Conservation (phyloP, 2,113 vertebrate species). For the Dinomys branickii region DNA sequence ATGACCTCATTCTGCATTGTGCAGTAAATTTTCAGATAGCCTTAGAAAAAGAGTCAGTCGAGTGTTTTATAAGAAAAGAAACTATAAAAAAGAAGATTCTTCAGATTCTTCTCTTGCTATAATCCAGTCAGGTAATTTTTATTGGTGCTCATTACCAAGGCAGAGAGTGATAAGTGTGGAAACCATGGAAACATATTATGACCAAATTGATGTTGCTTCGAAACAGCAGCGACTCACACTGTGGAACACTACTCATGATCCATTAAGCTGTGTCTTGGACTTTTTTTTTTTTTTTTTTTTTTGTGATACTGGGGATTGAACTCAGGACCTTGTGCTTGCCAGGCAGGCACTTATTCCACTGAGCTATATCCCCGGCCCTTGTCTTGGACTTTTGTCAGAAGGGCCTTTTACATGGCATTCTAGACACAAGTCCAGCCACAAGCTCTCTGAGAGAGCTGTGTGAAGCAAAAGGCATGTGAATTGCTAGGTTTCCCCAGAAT, state of each 20-base stretch:
- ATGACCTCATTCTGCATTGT: conserved; percentile 11
- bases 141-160: conserved; percentile 80
- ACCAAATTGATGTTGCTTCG: conserved; percentile 73
- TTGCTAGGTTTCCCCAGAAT: neutral
- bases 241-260: neutral
- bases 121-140: conserved; percentile 76
- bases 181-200: conserved; percentile 73
- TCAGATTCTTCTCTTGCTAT: conserved; percentile 68
- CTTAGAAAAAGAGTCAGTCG: conserved; percentile 72
- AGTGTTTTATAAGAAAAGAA: conserved; percentile 72
- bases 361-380: too few relatives aligned
- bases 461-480: neutral
- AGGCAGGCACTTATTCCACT: too few relatives aligned
- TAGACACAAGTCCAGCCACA: neutral
- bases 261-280: neutral
- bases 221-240: conserved; percentile 62
- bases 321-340: too few relatives aligned
- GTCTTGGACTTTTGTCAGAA: conserved; percentile 12
- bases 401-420: neutral
- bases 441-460: neutral
- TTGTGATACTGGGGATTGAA: too few relatives aligned
- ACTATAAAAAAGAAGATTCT: conserved; percentile 67
- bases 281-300: too few relatives aligned
- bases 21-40: conserved; percentile 61
- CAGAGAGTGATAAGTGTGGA: conserved; percentile 71